Evolutionary conservation across 2,113 vertebrate species (phyloP), one percentile per base, ranked within the genome.

Genomic region (Datnioides undecimradiatus): DNA sequence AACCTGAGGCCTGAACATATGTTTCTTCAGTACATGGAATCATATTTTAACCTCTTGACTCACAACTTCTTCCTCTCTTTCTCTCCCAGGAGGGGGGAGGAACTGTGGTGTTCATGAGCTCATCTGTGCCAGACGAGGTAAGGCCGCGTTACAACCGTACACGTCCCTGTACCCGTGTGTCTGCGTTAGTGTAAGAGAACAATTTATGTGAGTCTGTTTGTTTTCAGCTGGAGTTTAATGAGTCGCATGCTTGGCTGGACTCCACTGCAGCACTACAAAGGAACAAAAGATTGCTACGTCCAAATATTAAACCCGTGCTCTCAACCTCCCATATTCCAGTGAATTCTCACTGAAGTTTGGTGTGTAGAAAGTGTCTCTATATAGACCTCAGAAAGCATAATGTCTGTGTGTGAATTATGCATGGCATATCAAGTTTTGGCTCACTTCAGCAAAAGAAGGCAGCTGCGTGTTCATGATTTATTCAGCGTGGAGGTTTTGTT

Each of bases 71-170:
- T 73, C 23, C 11, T 78, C 3, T 79, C 12, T 84, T 17, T 87
- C 89, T 68, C 60, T 93, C 71, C 25, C 87, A 99, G 97, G 97
- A 92, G 97, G 96, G 91, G 97, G 97, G 91, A 95, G 97, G 94
- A 97, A 95, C 86, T 99, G 97, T 84, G 98, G 97, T 93, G 97
- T 96, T 79, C 97, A 99, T 90, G 97, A 99, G 86, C 96, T 99
- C 88, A 97, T 99, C 94, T 99, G 98, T 93, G 97, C 97, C 90
- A 95, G 98, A 82, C 96, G 97, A 97, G 97, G 98, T 99, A 95
- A 94, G 85, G 46, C 60, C 75, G 40, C 8, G 5, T 54, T 46
- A 60, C 21, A 45, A 27, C 6, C 41, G 52, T 57, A 45, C 55
- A 6, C 13, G 3, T 27, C 7, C 38, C 7, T 54, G 11, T 29